phyloP scores from a whole-genome alignment of 2,888 invertebrate genomes.

The Lypha dubia region DNA sequence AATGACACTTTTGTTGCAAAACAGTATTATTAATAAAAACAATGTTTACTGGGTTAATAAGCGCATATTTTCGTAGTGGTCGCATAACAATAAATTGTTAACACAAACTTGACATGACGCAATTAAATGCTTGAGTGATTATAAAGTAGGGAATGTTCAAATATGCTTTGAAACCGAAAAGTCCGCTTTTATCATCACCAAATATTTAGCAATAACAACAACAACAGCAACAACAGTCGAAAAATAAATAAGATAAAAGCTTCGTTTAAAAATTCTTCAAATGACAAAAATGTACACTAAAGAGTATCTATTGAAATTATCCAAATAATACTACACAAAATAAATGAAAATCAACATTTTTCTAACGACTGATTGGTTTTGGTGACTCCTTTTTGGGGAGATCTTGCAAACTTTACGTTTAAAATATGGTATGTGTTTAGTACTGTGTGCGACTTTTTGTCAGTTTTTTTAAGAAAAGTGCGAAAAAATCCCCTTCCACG shows the following conservation, averaged over 20 bases:
- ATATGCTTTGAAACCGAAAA: conserved; percentile 25
- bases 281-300: not conserved
- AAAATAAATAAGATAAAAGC: not conserved
- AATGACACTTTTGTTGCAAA: too few relatives aligned
- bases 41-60: conserved; percentile 38
- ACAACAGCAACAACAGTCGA: not conserved
- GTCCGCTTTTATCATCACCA: conserved; percentile 9
- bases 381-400: too few relatives aligned
- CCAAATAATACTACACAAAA: too few relatives aligned
- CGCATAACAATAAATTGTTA: conserved; percentile 60
- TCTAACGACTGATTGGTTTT: too few relatives aligned
- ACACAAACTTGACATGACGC: conserved; percentile 71
- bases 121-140: conserved; percentile 68
- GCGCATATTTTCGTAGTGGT: conserved; percentile 36
- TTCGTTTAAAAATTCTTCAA: not conserved
- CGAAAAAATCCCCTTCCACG: not conserved
- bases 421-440: too few relatives aligned
- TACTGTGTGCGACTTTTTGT: not conserved
- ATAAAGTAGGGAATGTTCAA: conserved; percentile 37
- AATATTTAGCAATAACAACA: conserved; percentile 1
- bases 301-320: too few relatives aligned
- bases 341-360: too few relatives aligned
- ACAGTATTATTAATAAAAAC: too few relatives aligned
- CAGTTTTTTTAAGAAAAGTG: not conserved
- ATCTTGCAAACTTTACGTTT: too few relatives aligned